Conservation (phyloP, 1,140 invertebrate genomes). For the Cydia amplana region DNA sequence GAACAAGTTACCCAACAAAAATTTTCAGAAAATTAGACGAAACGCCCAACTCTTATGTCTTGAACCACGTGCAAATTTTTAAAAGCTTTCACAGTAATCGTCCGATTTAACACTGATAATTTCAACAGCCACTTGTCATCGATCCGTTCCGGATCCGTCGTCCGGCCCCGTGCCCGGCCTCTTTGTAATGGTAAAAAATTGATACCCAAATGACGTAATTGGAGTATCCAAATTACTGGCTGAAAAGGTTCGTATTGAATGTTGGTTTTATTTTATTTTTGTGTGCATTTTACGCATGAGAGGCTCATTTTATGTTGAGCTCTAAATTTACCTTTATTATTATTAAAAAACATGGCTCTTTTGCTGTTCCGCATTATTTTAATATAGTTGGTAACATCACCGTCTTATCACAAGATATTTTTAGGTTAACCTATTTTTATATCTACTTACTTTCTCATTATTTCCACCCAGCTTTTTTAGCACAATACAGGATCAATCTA, state of each 20-base stretch:
- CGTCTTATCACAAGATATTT: too few species aligned
- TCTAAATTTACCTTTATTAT: neutral
- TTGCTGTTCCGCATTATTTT: too few species aligned
- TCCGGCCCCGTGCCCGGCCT: neutral
- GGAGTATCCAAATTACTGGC: neutral
- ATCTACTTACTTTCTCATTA: neutral
- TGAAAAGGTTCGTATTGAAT: neutral
- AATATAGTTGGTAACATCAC: too few species aligned
- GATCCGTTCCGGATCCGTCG: neutral
- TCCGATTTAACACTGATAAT: slow-evolving; percentile 18
- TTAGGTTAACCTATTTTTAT: too few species aligned
- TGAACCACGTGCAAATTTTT: neutral
- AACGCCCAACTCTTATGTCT: neutral
- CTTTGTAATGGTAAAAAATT: slow-evolving; percentile 20
- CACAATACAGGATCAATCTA: neutral
- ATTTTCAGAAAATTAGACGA: neutral
- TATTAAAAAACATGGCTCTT: too few species aligned
- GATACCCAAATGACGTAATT: slow-evolving; percentile 2
- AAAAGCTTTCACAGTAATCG: slow-evolving; percentile 18
- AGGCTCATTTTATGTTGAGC: neutral
- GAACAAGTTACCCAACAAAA: too few species aligned
- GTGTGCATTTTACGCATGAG: neutral
- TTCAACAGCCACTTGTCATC: neutral
- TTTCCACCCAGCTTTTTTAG: neutral
- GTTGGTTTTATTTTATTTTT: slow-evolving; percentile 2